Evolutionary conservation across 1,140 invertebrate genomes (phyloP), one percentile per base, ranked within the genome.

Genomic region (Solenopsis fugax): DNA sequence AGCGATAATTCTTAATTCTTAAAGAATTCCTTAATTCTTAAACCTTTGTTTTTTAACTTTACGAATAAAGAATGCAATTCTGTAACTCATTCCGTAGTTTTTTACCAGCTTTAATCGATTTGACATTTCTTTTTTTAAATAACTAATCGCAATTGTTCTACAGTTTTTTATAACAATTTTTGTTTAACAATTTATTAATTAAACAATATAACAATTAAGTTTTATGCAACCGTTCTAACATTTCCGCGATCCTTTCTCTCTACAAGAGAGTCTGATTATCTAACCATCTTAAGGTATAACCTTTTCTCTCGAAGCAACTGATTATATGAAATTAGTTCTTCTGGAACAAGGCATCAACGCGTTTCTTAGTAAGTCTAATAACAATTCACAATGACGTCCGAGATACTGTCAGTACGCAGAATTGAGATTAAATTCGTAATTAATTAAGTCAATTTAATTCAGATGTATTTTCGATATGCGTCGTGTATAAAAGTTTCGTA

Each of bases 161-260:
- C 9, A 58, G 41, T 0, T 48, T 48, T 56, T 48, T 34, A 3
- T 4, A 58, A 34, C 12, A 67, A 48, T 69, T 69, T 69, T 1
- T 24, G 9, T 54, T 54, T n/a, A 13, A 54, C 34, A 54, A 69
- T 52, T 13, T 12, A 69, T n/a, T 58, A 73, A 60, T 24, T 73
- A 29, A 45, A 48, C 2, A 18, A 29, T 13, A 48, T 6, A 84
- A 72, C 41, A 50, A 73, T 73, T 73, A 4, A 16, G 13, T 58
- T 81, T 84, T 50, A 24, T 62, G 69, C 80, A 73, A 73, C 6
- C 10, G 29, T 60, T n/a, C 10, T 41, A 13, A 9, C 10, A 9
- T n/a, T 89, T 87, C 80, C 75, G 78, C 75, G n/a, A 75, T 80
- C 85, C 80, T 90, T 89, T 89, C 78, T 85, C 88, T 50, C 7